Conservation (phyloP, 2,888 invertebrate genomes). For the Drosophila lutescens region DNA sequence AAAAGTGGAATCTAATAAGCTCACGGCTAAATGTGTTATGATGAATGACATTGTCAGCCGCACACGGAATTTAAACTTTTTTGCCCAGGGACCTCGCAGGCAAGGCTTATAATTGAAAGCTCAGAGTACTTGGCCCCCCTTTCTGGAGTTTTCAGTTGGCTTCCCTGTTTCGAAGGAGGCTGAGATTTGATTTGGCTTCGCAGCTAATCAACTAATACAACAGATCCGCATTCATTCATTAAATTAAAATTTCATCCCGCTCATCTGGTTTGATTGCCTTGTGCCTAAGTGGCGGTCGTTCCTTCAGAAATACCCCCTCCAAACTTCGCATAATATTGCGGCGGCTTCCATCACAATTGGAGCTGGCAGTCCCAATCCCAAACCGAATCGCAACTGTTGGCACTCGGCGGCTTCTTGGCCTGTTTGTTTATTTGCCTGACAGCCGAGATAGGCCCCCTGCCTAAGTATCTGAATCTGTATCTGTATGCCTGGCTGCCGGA, state of each 20-base stretch:
- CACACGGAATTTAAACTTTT: conserved; percentile 67
- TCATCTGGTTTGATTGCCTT: conserved; percentile 76
- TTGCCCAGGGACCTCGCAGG: conserved; percentile 15
- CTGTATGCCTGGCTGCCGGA: conserved; percentile 3
- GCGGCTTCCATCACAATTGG: conserved; percentile 25
- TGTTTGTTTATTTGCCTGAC: conserved; percentile 58
- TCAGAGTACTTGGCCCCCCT: conserved; percentile 25
- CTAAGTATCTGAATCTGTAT: conserved; percentile 34
- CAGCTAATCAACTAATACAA: conserved; percentile 74
- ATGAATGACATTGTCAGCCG: conserved; percentile 77
- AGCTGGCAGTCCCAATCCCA: conserved; percentile 54
- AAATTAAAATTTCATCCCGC: conserved; percentile 78
- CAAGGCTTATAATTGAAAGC: conserved; percentile 65
- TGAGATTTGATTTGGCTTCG: conserved; percentile 27
- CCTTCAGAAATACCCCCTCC: conserved; percentile 5
- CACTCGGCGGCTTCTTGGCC: conserved; percentile 47
- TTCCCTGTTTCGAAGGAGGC: not conserved
- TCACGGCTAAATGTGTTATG: conserved; percentile 78
- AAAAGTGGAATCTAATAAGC: conserved; percentile 78
- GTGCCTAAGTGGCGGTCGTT: conserved; percentile 66
- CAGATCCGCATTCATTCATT: conserved; percentile 72
- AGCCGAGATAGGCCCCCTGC: conserved; percentile 39
- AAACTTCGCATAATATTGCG: conserved; percentile 17
- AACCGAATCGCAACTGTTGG: conserved; percentile 72
- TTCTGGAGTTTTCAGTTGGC: not conserved